Evolutionary conservation across 2,888 invertebrate species (phyloP), one percentile per base, ranked within the genome.

Genomic region (Lottia scabra): DNA sequence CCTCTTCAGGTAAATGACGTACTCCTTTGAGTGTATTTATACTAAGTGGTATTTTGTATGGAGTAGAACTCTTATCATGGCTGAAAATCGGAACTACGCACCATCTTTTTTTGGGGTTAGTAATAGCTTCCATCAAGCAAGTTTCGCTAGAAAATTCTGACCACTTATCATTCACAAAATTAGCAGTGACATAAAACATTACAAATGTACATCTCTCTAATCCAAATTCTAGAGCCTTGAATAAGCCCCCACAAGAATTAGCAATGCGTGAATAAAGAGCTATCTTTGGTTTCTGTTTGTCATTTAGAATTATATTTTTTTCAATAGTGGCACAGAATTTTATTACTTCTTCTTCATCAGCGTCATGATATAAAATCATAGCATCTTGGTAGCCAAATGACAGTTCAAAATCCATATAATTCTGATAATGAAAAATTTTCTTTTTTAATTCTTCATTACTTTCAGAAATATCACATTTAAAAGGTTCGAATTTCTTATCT

Each of bases 31-130:
- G 66, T 5, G 83, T 81, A 67, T 82, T 80, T 10, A 84, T 66
- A n/a, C 81, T 82, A 75, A 83, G 80, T 15, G 84, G 84, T 43
- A 81, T 72, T 65, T 67, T 75, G 70, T 79, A 83, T 0, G 74
- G 72, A 6, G 75, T 68, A 10, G 71, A 78, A 65, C 72, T 70
- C 19, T 71, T 70, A n/a, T 78, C 78, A 56, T 81, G 79, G 12
- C 83, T 83, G 23, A 82, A 82, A 6, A 86, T 79, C 5, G 85
- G 85, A 10, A 86, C 84, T 8, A 85, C 83, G 76, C 82, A 83
- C 85, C 85, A 86, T 23, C 74, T 71, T 64, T 83, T 85, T 0
- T 81, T 75, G 26, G 73, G 67, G 65, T 83, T 80, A 30, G 79
- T 72, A 38, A 86, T 85, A 2, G 85, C 81, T 27, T 79, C 77